A percentile compares a stretch with the other conserved stretches of the same genome.
Evolutionary conservation across 2,113 vertebrate species (phyloP).

Genomic region (Henicopernis longicauda): DNA sequence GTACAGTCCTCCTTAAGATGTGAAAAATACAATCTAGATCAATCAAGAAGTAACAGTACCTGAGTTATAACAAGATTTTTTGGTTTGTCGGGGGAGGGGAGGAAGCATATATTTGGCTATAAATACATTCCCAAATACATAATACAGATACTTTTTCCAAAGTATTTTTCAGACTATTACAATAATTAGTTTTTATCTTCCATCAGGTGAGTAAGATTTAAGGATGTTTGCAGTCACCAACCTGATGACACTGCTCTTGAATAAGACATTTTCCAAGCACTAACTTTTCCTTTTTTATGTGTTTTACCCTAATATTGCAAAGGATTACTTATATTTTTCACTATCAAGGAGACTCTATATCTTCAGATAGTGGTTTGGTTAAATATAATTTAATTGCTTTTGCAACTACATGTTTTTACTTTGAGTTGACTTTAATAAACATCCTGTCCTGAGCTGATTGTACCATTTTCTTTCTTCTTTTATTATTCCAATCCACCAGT

Average conservation of each 20-base stretch:
- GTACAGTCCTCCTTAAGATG: not conserved
- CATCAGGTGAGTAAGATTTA: not conserved
- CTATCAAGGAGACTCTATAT: not conserved
- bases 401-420: not conserved
- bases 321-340: not conserved
- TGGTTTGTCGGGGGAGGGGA: not conserved
- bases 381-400: not conserved
- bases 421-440: not conserved
- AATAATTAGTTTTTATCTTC: not conserved
- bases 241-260: not conserved
- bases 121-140: not conserved
- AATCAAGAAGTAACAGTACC: not conserved
- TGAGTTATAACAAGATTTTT: not conserved
- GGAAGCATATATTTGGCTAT: not conserved
- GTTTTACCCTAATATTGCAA: not conserved
- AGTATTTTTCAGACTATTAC: not conserved
- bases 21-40: not conserved
- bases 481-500: not conserved
- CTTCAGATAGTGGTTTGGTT: not conserved
- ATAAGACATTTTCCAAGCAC: not conserved
- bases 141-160: not conserved
- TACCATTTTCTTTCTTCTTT: not conserved
- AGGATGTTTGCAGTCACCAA: not conserved
- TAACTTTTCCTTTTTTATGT: not conserved
- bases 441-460: not conserved